phyloP scores from a whole-genome alignment of 2,888 invertebrate genomes.

The Conops quadrifasciatus region DNA sequence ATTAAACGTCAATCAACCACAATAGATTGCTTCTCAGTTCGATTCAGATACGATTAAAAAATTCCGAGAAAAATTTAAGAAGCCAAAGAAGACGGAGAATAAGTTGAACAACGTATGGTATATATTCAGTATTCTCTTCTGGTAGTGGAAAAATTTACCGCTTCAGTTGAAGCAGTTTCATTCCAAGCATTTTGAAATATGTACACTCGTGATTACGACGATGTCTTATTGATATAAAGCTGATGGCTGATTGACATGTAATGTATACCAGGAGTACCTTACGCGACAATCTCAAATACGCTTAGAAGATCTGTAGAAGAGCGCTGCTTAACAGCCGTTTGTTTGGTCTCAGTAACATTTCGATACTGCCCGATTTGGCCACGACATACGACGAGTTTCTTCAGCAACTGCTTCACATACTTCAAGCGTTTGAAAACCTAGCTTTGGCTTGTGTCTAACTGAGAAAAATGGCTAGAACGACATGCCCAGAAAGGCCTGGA shows the following conservation, averaged over 20 bases:
- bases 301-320: background rate
- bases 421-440: background rate
- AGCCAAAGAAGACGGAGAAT: background rate
- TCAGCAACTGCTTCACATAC: background rate
- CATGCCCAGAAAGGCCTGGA: slow-evolving; percentile 15
- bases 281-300: background rate
- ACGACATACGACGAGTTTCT: background rate
- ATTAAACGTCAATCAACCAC: slow-evolving; percentile 33
- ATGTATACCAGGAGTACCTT: background rate
- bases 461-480: slow-evolving; percentile 23
- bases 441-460: background rate
- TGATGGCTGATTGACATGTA: slow-evolving; percentile 4
- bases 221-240: background rate
- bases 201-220: no score
- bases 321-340: background rate
- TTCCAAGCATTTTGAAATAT: no score
- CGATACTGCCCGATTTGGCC: slow-evolving; percentile 4
- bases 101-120: no score
- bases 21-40: background rate
- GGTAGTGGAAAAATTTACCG: no score
- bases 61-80: slow-evolving; percentile 17
- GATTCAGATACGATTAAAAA: background rate
- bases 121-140: no score
- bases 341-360: background rate
- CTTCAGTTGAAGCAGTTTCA: no score